Conservation (phyloP, 2,113 vertebrate genomes). For the Pseudopipra pipra region DNA sequence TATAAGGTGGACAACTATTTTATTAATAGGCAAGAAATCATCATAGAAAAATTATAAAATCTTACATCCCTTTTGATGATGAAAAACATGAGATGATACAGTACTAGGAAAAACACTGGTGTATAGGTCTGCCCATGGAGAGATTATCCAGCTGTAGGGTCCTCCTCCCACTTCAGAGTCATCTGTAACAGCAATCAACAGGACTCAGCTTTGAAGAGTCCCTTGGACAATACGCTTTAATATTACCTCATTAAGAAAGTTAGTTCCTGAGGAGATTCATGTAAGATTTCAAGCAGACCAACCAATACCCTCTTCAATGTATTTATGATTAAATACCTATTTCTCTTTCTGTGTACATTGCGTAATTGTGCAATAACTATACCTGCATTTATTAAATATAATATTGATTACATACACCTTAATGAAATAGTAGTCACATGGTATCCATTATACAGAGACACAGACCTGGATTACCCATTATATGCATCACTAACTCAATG, state of each 20-base stretch:
- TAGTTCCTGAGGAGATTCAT: not conserved
- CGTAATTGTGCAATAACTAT: not conserved
- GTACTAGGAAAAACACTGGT: not conserved
- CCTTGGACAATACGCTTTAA: not conserved
- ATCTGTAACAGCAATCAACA: not conserved
- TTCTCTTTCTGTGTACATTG: not conserved
- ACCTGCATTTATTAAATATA: not conserved
- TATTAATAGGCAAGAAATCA: not conserved
- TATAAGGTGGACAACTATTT: not conserved
- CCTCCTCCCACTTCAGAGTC: not conserved
- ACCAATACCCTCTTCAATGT: not conserved
- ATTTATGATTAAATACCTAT: not conserved
- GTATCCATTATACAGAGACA: not conserved
- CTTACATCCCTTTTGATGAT: not conserved
- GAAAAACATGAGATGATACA: not conserved
- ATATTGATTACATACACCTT: not conserved
- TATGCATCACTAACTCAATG: not conserved
- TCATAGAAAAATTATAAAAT: not conserved
- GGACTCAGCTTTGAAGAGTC: not conserved
- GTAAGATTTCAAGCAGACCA: not conserved
- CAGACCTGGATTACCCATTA: not conserved
- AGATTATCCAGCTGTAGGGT: not conserved
- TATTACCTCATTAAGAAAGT: not conserved
- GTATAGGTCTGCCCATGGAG: not conserved
- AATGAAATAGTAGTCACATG: not conserved